Base-by-base conservation (phyloP, 2,797 vertebrate genomes). In the Vultur gryphus region DNA sequence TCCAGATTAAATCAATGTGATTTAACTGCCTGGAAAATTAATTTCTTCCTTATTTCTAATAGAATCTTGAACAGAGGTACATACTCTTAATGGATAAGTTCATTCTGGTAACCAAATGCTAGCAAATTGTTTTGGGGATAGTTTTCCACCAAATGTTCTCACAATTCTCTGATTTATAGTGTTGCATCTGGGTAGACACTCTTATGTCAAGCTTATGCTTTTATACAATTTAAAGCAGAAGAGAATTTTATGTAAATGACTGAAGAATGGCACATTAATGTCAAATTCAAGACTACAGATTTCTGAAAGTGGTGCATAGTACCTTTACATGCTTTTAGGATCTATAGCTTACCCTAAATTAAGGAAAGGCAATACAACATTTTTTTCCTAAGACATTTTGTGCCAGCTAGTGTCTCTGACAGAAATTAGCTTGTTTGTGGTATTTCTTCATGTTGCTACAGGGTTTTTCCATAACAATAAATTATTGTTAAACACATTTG, bases 381-480 rank as follows among this genome's bases (percentile, higher is more conserved):
- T n/a, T 82, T 90, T n/a, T n/a, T 16, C 29, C 55, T 65, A 46
- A 86, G 83, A 21, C 7, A 26, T 83, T 72, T 93, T 89, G 35
- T 87, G 43, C 61, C 46, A 93, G 35, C 66, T 93, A 84, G 14
- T 87, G 57, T 66, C 65, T 96, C 59, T 92, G 90, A 96, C 62
- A 92, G 62, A 96, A 95, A 96, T 97, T 75, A 76, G 13, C 46
- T 93, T 95, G 35, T 91, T 95, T 96, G 49, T 85, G 39, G n/a
- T 91, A 86, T 93, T 89, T 86, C 67, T 92, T 95, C 61, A 26
- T 87, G 65, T 92, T 84, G 75, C 61, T 97, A 86, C 37, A 94
- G 64, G 78, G 58, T 14, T 96, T 97, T 98, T 95, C 75, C 54
- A 70, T 79, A 94, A 86, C 87, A 96, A 89, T 94, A 95, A 97